Conservation (phyloP, 1,140 invertebrate species). For the Schlechtendalia chinensis region DNA sequence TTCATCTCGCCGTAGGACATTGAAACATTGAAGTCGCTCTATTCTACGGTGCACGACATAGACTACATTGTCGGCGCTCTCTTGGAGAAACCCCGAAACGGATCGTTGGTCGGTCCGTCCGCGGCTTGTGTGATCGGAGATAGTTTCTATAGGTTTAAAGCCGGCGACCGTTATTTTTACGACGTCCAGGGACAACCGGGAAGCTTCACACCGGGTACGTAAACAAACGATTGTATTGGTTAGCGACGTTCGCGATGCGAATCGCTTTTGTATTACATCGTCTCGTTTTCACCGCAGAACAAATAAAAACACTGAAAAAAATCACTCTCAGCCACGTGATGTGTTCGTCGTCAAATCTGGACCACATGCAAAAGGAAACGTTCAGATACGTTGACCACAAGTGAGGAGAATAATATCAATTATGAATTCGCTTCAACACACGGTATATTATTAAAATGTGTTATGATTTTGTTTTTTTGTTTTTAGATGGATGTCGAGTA, state of each 20-base stretch:
- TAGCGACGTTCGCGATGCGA: no score
- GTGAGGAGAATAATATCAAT: not conserved
- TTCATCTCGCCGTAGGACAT: slow-evolving; percentile 22
- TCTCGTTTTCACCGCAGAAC: not conserved
- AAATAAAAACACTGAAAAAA: slow-evolving; percentile 6
- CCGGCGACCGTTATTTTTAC: slow-evolving; percentile 80
- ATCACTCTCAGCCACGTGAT: slow-evolving; percentile 31
- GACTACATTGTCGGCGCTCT: slow-evolving; percentile 91
- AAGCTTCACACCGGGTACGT: slow-evolving; percentile 69
- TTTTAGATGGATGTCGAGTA: slow-evolving; percentile 14
- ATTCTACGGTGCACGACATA: slow-evolving; percentile 77
- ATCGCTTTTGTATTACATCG: no score
- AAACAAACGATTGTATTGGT: no score
- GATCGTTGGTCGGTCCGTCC: slow-evolving; percentile 80
- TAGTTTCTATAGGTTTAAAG: slow-evolving; percentile 80
- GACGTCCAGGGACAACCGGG: slow-evolving; percentile 68
- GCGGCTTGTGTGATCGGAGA: slow-evolving; percentile 85
- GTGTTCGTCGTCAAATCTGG: slow-evolving; percentile 7
- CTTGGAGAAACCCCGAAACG: slow-evolving; percentile 76
- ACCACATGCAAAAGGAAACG: slow-evolving; percentile 1
- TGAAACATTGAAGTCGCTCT: slow-evolving; percentile 57
- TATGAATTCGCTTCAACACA: not conserved
- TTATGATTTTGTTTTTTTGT: not conserved
- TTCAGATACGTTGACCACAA: slow-evolving; percentile 31
- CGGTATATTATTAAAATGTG: not conserved